phyloP scores from a whole-genome alignment of 1,140 invertebrate species.

The Branchinecta lynchi region DNA sequence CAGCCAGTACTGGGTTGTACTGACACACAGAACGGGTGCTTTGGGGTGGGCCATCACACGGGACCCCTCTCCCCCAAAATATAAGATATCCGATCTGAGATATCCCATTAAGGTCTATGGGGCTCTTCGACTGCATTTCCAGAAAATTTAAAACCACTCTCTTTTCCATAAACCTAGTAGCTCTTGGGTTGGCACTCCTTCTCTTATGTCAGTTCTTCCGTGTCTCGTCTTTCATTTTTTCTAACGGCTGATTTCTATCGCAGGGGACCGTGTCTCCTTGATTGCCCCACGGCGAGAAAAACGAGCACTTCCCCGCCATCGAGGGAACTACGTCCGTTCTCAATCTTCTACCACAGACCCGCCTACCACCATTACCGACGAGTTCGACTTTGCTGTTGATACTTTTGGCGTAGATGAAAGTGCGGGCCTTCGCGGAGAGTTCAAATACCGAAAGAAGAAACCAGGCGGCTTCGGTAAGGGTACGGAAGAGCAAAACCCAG shows the following conservation, averaged over 20 bases:
- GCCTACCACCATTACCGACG: too few relatives aligned
- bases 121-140: too few relatives aligned
- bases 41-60: too few relatives aligned
- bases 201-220: too few relatives aligned
- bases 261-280: neutral
- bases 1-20: too few relatives aligned
- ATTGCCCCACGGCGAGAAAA: neutral
- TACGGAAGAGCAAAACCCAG: neutral
- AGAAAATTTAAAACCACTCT: too few relatives aligned
- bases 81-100: too few relatives aligned
- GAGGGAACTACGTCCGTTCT: neutral
- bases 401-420: neutral
- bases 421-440: neutral
- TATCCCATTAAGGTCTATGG: too few relatives aligned
- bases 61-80: too few relatives aligned
- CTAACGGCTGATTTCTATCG: neutral
- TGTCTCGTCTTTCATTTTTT: neutral
- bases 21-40: too few relatives aligned
- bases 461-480: neutral
- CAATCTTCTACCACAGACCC: neutral
- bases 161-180: too few relatives aligned
- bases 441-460: neutral
- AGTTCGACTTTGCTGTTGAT: neutral
- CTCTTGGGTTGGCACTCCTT: too few relatives aligned
- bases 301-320: neutral